Evolutionary conservation across 2,797 vertebrate genomes (phyloP), one percentile per base, ranked within the genome.

Genomic region (Allenopithecus nigroviridis): DNA sequence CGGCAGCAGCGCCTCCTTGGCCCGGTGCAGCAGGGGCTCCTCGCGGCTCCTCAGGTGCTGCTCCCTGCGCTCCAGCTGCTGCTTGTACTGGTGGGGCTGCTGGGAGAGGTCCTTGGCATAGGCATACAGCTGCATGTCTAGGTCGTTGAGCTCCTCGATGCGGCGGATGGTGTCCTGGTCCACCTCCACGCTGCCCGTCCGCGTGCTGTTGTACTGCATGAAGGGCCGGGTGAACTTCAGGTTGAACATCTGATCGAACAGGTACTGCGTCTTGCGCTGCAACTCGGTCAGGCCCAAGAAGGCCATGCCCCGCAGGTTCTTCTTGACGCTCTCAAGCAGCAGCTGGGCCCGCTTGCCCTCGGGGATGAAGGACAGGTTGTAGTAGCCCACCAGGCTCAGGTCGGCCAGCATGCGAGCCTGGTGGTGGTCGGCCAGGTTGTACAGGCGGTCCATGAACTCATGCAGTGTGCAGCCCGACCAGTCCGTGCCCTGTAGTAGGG

Each of bases 201-300:
- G 98, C 1, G 99, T 99, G 98, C 99, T 99, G 99, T 99, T 99
- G 99, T 99, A 99, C 99, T 99, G 99, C 99, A 99, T 99, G 98
- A 99, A 99, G 36, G 99, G 99, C 96, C 99, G 99, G 99, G 99
- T 99, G 99, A 99, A 99, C 94, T 99, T 99, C 97, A 99, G 99
- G 96, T 99, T 99, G 98, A 99, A 99, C 99, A 99, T 99, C 75
- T 99, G 99, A 98, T 99, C 99, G 48, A 99, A 99, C 97, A 99
- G 99, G 98, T 99, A 99, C 98, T 99, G 99, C 91, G 99, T 99
- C 99, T 99, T 99, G 98, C 99, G 99, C 99, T 99, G 99, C 99
- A 99, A 99, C 98, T 99, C 99, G 0, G 99, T 99, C 98, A 99
- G 99, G 97, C 99, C 99, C 0, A 99, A 99, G 99, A 99, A 99